A percentile compares a stretch with the other conserved stretches of the same genome.
These are phyloP conservation scores for Tenebrosternarchus preto DNA, from an alignment of 2,113 vertebrate genomes.

Conservation along the genomic window DNA sequence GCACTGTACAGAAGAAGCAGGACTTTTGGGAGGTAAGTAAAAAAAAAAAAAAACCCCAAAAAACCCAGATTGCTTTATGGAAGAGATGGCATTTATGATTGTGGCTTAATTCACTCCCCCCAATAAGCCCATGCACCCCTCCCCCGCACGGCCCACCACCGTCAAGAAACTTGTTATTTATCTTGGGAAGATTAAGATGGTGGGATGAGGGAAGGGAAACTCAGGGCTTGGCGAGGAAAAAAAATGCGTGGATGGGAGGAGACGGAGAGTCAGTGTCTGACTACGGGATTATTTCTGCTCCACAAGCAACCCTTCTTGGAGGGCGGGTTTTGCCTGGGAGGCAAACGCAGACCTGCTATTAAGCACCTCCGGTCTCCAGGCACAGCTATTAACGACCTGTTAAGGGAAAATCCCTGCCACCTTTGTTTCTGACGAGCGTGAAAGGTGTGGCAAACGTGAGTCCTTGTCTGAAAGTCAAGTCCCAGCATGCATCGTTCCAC, in stretches of 20 bases:
- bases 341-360: neutral
- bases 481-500: too few relatives aligned
- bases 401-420: neutral
- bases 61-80: conserved; percentile 38
- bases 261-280: neutral
- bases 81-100: conserved; percentile 40
- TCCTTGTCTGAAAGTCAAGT: neutral
- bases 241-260: conserved; percentile 5
- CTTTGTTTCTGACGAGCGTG: neutral
- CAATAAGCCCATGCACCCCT: too few relatives aligned
- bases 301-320: neutral
- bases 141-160: neutral
- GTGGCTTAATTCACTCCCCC: conserved; percentile 15
- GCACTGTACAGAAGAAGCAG: conserved; percentile 27
- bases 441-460: neutral
- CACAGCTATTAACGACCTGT: neutral
- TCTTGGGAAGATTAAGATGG: neutral
- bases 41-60: too few relatives aligned
- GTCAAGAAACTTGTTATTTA: neutral
- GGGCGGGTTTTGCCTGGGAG: neutral
- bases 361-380: neutral
- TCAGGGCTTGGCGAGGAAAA: neutral
- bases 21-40: conserved; percentile 20
- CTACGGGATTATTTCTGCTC: neutral
- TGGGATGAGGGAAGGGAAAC: neutral